Conservation (phyloP, 37 sponge, comb jelly and placozoan genomes). For the Ianthella basta region DNA sequence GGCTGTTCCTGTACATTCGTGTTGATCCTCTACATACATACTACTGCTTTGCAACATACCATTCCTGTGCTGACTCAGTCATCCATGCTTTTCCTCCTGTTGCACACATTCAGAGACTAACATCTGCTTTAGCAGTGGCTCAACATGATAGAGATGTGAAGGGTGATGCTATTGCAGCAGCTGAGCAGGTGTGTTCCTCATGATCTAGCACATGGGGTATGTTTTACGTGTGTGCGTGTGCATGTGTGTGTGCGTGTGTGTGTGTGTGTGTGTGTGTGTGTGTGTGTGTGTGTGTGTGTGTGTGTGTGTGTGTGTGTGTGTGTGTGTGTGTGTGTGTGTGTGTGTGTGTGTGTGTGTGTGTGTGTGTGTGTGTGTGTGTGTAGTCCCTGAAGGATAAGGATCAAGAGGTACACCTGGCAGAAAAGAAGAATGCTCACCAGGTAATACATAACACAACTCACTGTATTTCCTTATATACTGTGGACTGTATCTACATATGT, state of each 20-base stretch:
- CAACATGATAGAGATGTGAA: too few species aligned
- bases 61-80: too few species aligned
- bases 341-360: neutral
- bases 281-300: conserved; percentile 28
- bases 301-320: conserved; percentile 11
- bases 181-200: too few species aligned
- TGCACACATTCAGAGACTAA: too few species aligned
- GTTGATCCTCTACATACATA: too few species aligned
- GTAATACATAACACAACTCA: conserved; percentile 17
- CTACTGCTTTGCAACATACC: too few species aligned
- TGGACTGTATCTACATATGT: neutral
- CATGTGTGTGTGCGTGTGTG: conserved; percentile 21
- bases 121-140: too few species aligned
- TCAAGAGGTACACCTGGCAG: conserved; percentile 36
- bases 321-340: conserved; percentile 31
- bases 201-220: conserved; percentile 5
- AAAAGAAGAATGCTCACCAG: conserved; percentile 53
- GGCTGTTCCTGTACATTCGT: too few species aligned
- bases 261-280: conserved; percentile 35
- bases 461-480: neutral
- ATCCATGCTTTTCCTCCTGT: too few species aligned
- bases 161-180: too few species aligned
- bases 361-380: conserved; percentile 8
- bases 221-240: neutral
- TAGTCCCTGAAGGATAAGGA: conserved; percentile 54